These are phyloP conservation scores for Heliconius hortense DNA, from an alignment of 2,888 invertebrate genomes.

Conservation along the genomic window DNA sequence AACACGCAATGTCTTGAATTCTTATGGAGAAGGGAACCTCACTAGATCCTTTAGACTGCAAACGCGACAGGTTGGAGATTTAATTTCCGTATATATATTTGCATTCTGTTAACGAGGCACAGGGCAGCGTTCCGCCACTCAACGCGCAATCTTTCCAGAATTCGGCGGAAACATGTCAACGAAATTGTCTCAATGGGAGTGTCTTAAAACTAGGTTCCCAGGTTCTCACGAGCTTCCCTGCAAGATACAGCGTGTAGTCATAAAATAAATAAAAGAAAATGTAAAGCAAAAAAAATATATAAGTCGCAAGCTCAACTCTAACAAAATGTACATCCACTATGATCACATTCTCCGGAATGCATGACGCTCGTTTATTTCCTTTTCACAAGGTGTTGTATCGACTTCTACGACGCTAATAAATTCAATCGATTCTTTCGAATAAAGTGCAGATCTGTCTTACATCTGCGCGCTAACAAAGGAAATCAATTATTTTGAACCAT, in stretches of 20 bases:
- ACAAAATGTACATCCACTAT: conserved; percentile 26
- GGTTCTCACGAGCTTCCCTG: no score
- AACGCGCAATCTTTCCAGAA: no score
- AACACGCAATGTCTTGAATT: not conserved
- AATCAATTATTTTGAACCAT: conserved; percentile 14
- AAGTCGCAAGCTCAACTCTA: conserved; percentile 15
- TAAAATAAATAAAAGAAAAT: not conserved
- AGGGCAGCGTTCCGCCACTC: no score
- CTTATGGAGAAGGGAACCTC: no score
- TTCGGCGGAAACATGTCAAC: no score
- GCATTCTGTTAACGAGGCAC: no score
- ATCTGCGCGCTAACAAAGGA: conserved; percentile 16
- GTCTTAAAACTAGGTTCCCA: no score
- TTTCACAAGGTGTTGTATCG: conserved; percentile 23
- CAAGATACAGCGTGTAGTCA: not conserved
- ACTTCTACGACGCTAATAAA: conserved; percentile 34
- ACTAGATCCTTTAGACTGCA: no score
- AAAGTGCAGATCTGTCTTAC: conserved; percentile 16
- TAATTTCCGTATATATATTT: no score
- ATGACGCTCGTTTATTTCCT: conserved; percentile 25
- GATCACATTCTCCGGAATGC: conserved; percentile 25
- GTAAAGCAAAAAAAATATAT: not conserved
- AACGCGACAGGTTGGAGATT: no score
- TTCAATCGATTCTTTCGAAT: conserved; percentile 30
- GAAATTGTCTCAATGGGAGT: no score